Conservation (phyloP, 2,888 invertebrate species). For the Dorcus hopei region DNA sequence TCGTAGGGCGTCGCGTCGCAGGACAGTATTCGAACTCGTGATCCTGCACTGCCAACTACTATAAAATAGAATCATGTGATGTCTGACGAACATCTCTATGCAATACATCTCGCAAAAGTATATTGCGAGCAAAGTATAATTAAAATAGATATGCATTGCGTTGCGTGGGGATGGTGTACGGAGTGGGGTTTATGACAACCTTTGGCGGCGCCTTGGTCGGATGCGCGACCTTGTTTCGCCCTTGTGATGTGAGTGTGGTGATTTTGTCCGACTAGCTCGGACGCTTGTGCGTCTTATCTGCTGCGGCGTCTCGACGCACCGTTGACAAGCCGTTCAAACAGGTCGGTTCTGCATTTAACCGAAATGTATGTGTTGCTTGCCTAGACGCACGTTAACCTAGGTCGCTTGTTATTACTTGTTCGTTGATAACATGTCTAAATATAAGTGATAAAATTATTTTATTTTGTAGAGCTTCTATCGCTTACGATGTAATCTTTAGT, state of each 20-base stretch:
- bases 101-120: too few species aligned
- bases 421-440: background rate
- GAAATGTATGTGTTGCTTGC: slow-evolving; percentile 1
- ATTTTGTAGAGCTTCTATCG: background rate
- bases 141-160: slow-evolving; percentile 4
- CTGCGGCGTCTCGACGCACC: slow-evolving; percentile 27
- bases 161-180: slow-evolving; percentile 47
- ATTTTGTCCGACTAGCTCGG: slow-evolving; percentile 35
- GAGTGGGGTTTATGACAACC: slow-evolving; percentile 44
- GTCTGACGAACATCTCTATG: too few species aligned
- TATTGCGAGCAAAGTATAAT: background rate
- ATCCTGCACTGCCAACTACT: too few species aligned
- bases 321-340: slow-evolving; percentile 8
- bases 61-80: too few species aligned
- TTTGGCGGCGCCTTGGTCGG: slow-evolving; percentile 49
- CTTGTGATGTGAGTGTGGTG: slow-evolving; percentile 43
- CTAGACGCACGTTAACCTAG: slow-evolving; percentile 12
- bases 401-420: slow-evolving; percentile 3
- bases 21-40: too few species aligned
- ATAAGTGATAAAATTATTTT: background rate
- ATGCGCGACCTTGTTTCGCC: slow-evolving; percentile 48
- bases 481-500: background rate
- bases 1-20: too few species aligned
- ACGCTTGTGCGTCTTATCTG: slow-evolving; percentile 29
- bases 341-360: background rate